A percentile compares a stretch with the other conserved stretches of the same genome.
Conservation (phyloP, 2,797 vertebrate species). For the Sebastes taczanowskii region DNA sequence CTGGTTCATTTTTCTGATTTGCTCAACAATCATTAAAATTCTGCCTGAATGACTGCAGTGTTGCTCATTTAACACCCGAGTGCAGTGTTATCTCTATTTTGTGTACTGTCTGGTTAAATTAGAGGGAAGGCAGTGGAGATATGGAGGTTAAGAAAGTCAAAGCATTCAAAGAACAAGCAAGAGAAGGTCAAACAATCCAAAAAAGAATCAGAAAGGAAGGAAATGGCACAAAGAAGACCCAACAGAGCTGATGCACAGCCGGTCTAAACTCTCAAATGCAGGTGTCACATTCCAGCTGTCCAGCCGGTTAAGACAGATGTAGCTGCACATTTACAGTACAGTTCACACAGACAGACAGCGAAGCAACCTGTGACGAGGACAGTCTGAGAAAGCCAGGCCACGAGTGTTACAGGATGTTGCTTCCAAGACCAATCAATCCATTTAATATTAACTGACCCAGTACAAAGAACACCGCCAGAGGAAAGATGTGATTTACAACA, state of each 20-base stretch:
- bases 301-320: slow-evolving; percentile 19
- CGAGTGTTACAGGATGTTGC: slow-evolving; percentile 17
- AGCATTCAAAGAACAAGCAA: not conserved
- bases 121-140: not conserved
- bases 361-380: slow-evolving; percentile 1
- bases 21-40: slow-evolving; percentile 24
- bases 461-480: not conserved
- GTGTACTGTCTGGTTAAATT: slow-evolving; percentile 9
- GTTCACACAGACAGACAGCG: slow-evolving; percentile 21
- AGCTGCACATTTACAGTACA: slow-evolving; percentile 16
- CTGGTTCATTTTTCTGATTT: slow-evolving; percentile 47
- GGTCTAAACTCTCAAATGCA: slow-evolving; percentile 17
- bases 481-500: slow-evolving; percentile 1
- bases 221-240: not conserved
- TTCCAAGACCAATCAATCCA: slow-evolving; percentile 33
- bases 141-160: slow-evolving; percentile 2
- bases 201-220: not conserved
- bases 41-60: slow-evolving; percentile 11
- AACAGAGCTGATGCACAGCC: not conserved
- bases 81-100: not conserved
- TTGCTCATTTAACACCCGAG: slow-evolving; percentile 17
- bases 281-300: slow-evolving; percentile 52
- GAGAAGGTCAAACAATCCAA: not conserved
- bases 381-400: slow-evolving; percentile 12
- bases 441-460: slow-evolving; percentile 24